Percentiles rank a stretch among this genome's conserved stretches.
Conservation (phyloP, 2,888 invertebrate genomes). For the Trissolcus brochymenae region DNA sequence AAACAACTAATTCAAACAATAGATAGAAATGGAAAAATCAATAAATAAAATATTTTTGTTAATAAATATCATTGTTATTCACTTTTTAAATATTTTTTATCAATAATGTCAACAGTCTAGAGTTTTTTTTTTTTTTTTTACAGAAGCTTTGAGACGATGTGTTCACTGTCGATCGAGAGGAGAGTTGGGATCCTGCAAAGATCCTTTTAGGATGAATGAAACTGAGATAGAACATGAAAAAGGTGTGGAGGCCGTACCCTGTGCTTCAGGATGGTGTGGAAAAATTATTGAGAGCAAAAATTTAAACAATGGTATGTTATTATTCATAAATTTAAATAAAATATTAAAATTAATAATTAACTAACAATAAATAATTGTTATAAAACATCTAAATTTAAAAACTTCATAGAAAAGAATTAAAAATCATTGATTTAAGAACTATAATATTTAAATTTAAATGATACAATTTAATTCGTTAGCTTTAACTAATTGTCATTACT, state of each 20-base stretch:
- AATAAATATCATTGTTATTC: neutral
- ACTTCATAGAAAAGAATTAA: too few species aligned
- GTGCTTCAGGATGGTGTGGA: conserved; percentile 95
- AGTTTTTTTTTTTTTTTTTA: neutral
- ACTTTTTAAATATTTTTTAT: neutral
- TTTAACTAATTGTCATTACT: neutral
- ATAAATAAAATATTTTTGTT: too few species aligned
- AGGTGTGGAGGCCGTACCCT: conserved; percentile 87
- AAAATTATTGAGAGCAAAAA: conserved; percentile 91
- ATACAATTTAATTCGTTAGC: neutral
- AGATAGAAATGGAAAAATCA: neutral
- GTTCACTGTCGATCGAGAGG: conserved; percentile 91
- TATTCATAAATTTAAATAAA: neutral
- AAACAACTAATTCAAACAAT: neutral
- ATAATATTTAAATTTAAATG: too few species aligned
- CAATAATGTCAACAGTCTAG: neutral
- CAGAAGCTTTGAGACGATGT: conserved; percentile 81
- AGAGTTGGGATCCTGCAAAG: conserved; percentile 91
- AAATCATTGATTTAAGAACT: neutral
- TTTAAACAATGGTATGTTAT: conserved; percentile 83
- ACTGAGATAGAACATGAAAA: conserved; percentile 84
- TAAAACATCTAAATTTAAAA: too few species aligned
- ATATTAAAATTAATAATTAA: conserved; percentile 3
- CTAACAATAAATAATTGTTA: too few species aligned
- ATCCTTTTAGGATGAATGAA: conserved; percentile 88